Evolutionary conservation across 2,888 invertebrate genomes (phyloP), one percentile per base, ranked within the genome.

Genomic region (Drosophila peninsularis): DNA sequence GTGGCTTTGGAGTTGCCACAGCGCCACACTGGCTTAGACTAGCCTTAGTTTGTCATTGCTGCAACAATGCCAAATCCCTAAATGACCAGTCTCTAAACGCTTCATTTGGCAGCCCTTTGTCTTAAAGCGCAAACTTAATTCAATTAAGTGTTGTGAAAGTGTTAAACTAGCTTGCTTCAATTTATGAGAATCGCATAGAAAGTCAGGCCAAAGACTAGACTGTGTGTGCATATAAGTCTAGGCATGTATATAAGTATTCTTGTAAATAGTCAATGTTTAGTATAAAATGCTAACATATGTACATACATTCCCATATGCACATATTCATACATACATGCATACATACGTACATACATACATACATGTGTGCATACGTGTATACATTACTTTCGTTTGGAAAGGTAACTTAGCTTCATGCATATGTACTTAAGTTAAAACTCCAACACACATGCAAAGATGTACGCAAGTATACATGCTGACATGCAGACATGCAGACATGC

Each of bases 61-160:
- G 53, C 50, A 49, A 37, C 60, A 54, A 21, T n/a, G 36, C 37
- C 37, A 63, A 67, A 37, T 72, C 78, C 69, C 72, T 64, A 60
- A 62, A 50, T 70, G 64, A 53, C 52, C 72, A 69, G 72, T 71
- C 75, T 53, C 63, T 62, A 61, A 84, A 67, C 50, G 78, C 65
- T 61, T 68, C 62, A 68, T 36, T 71, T 54, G 65, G 41, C 52
- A 37, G 37, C 55, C 60, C 58, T 67, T 66, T 63, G 79, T 70
- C 70, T 76, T 71, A 21, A 21, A 27, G 17, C 52, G n/a, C 21
- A 32, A 70, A 63, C 64, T 67, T 65, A 75, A 77, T 56, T 82
- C 71, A 75, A 85, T 88, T 88, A 82, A 76, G 50, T 69, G 52
- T 45, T 50, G 71, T 62, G 21, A 44, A 37, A 30, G 53, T 70